Percentiles rank a stretch among this genome's conserved stretches.
Evolutionary conservation across 1,140 invertebrate genomes (phyloP).

Genomic region (Apocrypta bakeri): DNA sequence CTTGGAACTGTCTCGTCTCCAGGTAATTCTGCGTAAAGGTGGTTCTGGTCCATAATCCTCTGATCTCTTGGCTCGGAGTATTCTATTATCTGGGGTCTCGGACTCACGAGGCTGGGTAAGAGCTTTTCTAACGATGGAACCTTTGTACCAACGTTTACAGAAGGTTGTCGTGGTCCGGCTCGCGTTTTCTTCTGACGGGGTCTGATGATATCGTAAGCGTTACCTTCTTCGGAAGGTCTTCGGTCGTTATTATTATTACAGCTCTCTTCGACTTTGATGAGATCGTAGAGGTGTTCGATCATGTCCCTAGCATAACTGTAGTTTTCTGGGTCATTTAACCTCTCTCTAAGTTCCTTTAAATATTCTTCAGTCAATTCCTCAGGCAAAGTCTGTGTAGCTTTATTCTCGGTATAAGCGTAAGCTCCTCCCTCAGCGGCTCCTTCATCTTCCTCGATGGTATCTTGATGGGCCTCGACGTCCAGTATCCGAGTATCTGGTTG

Average conservation of each 20-base stretch:
- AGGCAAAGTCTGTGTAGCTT: constrained; percentile 82
- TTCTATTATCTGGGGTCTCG: constrained; percentile 70
- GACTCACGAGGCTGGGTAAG: constrained; percentile 67
- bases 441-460: constrained; percentile 59
- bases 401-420: constrained; percentile 77
- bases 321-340: constrained; percentile 82
- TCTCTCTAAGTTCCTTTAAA: constrained; percentile 80
- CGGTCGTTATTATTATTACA: constrained; percentile 78
- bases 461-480: constrained; percentile 62
- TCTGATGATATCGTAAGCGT: constrained; percentile 80
- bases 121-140: constrained; percentile 79
- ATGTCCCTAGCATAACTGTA: constrained; percentile 84
- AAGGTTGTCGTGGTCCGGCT: constrained; percentile 69
- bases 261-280: constrained; percentile 84
- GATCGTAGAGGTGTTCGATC: constrained; percentile 86
- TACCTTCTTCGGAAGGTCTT: constrained; percentile 66
- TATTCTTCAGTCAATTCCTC: constrained; percentile 85
- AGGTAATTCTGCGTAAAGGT: constrained; percentile 75
- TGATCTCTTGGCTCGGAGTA: constrained; percentile 75
- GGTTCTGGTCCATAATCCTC: constrained; percentile 67
- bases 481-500: constrained; percentile 71
- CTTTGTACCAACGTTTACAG: constrained; percentile 77
- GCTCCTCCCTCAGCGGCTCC: constrained; percentile 65
- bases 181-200: constrained; percentile 69
- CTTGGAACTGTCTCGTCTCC: constrained; percentile 71